A percentile compares a stretch with the other conserved stretches of the same genome.
These are phyloP conservation scores for Sebastes diploproa DNA, from an alignment of 2,797 vertebrate species.

Conservation along the genomic window DNA sequence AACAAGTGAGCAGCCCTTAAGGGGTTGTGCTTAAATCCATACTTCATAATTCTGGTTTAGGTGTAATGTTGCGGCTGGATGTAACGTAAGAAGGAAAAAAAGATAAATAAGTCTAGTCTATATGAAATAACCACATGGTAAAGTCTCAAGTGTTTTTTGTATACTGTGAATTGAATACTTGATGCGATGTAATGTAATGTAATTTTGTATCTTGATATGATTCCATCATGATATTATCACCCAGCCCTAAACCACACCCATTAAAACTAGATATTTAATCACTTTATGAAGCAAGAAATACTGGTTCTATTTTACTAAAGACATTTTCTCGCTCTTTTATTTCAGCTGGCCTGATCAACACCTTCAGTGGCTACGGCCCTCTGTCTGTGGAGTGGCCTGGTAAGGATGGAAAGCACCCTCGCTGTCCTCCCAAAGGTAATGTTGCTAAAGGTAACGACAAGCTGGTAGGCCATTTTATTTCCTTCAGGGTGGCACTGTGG, in stretches of 20 bases:
- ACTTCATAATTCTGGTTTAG: neutral
- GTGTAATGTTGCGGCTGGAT: too few species aligned
- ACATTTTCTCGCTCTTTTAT: neutral
- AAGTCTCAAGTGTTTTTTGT: too few species aligned
- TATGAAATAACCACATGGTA: too few species aligned
- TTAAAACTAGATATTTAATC: neutral
- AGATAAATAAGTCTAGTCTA: too few species aligned
- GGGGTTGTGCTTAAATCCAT: neutral
- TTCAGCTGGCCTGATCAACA: conserved; percentile 94
- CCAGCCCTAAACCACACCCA: too few species aligned
- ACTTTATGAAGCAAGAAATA: neutral
- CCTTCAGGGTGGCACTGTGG: conserved; percentile 70
- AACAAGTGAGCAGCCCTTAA: neutral
- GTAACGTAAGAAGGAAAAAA: neutral
- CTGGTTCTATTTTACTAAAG: neutral
- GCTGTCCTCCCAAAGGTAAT: conserved; percentile 99
- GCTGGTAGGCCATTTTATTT: conserved; percentile 87
- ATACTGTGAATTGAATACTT: too few species aligned
- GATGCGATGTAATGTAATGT: too few species aligned
- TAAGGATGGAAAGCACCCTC: conserved; percentile 99
- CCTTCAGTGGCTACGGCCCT: conserved; percentile 96
- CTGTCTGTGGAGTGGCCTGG: conserved; percentile 99
- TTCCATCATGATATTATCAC: too few species aligned
- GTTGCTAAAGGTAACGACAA: conserved; percentile 97
- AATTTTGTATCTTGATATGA: too few species aligned